Conservation (phyloP, 2,113 vertebrate species). For the Numida meleagris region DNA sequence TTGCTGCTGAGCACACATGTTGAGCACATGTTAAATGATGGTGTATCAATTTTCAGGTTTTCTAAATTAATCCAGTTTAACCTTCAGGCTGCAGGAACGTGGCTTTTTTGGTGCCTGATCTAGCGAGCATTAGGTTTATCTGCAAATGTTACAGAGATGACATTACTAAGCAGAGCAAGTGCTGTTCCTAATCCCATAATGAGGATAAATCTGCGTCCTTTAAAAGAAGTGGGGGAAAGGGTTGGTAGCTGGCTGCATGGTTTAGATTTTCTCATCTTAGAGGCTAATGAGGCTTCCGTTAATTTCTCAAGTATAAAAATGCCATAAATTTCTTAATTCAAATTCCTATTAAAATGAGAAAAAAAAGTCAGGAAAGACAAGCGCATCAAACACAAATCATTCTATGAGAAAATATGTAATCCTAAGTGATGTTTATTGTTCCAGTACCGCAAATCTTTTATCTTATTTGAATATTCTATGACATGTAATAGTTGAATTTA, state of each 20-base stretch:
- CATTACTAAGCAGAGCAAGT: not conserved
- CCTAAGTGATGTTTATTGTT: not conserved
- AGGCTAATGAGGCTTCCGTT: not conserved
- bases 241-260: not conserved
- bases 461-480: not conserved
- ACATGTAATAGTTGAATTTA: not conserved
- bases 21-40: not conserved
- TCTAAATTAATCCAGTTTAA: conserved; percentile 1
- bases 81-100: not conserved
- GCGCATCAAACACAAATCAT: rapidly evolving
- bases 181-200: not conserved
- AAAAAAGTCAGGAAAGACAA: not conserved
- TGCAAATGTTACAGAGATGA: not conserved
- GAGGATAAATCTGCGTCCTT: not conserved
- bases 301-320: not conserved
- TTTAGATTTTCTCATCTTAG: not conserved
- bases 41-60: not conserved
- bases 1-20: conserved; percentile 41
- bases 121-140: not conserved
- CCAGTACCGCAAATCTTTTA: not conserved
- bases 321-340: not conserved
- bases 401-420: not conserved
- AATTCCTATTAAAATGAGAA: not conserved
- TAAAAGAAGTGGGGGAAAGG: not conserved
- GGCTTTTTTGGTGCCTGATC: not conserved